A percentile compares a stretch with the other conserved stretches of the same genome.
These are phyloP conservation scores for Tiaroga cobitis DNA, from an alignment of 2,797 vertebrate species.

Conservation along the genomic window DNA sequence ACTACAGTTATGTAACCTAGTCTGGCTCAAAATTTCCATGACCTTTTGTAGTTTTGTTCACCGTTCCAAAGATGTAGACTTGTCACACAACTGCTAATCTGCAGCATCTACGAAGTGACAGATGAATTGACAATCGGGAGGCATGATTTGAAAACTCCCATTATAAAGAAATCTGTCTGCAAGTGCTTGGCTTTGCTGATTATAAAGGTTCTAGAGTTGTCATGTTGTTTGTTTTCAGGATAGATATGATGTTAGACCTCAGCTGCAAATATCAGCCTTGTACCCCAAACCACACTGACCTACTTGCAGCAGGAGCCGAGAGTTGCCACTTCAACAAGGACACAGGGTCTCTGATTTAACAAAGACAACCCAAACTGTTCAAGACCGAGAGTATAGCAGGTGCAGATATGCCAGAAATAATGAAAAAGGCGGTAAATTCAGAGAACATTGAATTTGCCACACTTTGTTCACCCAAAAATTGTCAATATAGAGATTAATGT, in stretches of 20 bases:
- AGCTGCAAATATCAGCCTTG: conserved; percentile 1
- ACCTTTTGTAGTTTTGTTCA: neutral
- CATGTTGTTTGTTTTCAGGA: neutral
- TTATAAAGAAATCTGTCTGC: conserved; percentile 14
- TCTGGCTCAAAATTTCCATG: neutral
- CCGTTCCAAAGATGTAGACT: neutral
- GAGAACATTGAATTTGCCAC: neutral
- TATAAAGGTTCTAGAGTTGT: neutral
- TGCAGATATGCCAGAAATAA: neutral
- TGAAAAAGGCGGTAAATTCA: neutral
- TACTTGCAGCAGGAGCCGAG: neutral
- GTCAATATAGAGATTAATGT: neutral
- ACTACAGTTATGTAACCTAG: neutral
- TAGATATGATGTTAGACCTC: neutral
- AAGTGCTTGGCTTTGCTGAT: neutral
- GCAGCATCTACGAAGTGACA: neutral
- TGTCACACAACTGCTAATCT: neutral
- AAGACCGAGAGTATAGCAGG: neutral
- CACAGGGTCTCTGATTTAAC: conserved; percentile 18
- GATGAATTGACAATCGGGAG: neutral
- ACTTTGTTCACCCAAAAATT: neutral
- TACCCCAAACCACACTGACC: conserved; percentile 1
- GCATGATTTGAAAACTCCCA: neutral
- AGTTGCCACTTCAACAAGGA: neutral
- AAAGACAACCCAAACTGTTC: neutral